phyloP scores from a whole-genome alignment of 2,797 vertebrate species.

The Poecile montanus region DNA sequence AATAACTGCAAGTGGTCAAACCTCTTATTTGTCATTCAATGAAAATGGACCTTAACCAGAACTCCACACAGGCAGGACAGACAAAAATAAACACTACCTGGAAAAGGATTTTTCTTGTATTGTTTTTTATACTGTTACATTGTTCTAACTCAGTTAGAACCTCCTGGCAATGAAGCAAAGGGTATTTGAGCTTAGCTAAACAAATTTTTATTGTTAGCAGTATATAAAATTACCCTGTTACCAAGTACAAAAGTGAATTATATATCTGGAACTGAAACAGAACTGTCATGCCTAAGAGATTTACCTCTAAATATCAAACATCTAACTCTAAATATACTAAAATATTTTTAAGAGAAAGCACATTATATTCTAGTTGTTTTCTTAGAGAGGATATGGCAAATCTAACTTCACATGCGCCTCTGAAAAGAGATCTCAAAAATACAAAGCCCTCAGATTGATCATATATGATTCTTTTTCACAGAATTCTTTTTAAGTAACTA shows the following conservation, averaged over 20 bases:
- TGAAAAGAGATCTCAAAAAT: background rate
- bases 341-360: background rate
- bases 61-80: background rate
- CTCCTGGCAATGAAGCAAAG: slow-evolving; percentile 11
- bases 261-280: background rate
- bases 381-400: background rate
- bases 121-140: background rate
- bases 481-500: background rate
- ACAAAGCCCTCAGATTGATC: background rate
- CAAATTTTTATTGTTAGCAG: background rate
- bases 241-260: background rate
- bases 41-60: background rate
- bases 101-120: background rate
- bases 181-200: slow-evolving; percentile 26
- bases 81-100: background rate
- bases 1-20: background rate
- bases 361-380: background rate
- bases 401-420: background rate
- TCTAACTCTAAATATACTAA: background rate
- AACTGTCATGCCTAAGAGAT: background rate
- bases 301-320: background rate
- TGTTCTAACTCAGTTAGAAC: background rate
- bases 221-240: background rate
- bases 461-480: background rate
- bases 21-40: background rate